A percentile compares a stretch with the other conserved stretches of the same genome.
Evolutionary conservation across 2,113 vertebrate genomes (phyloP).

Genomic region (Ia io): DNA sequence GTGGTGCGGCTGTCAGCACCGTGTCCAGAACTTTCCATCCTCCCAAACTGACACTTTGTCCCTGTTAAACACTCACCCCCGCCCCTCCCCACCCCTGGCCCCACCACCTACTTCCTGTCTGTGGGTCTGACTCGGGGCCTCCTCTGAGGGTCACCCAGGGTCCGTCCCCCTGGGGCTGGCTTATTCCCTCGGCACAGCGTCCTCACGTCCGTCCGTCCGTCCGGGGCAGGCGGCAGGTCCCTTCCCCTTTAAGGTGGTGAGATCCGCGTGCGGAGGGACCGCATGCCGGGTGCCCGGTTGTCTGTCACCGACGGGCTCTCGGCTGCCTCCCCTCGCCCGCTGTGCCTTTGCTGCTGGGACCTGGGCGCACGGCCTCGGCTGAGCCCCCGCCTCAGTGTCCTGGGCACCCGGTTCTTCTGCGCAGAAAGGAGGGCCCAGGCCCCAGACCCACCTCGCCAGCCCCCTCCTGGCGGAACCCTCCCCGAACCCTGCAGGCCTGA

Average conservation of each 20-base stretch:
- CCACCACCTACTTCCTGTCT: fast-evolving
- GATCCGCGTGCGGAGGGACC: fast-evolving
- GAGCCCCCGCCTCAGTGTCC: not conserved
- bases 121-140: no score
- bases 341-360: not conserved
- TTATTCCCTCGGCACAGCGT: no score
- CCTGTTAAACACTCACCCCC: no score
- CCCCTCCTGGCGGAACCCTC: no score
- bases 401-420: not conserved
- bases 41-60: no score
- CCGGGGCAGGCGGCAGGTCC: no score
- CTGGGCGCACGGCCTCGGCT: not conserved
- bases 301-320: fast-evolving
- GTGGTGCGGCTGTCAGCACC: no score
- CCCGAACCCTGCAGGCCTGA: not conserved
- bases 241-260: not conserved
- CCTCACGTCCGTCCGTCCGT: no score
- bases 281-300: fast-evolving
- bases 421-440: not conserved
- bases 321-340: fast-evolving
- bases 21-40: no score
- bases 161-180: no score
- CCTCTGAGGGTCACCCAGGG: no score
- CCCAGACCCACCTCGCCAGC: not conserved
- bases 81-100: no score